Evolutionary conservation across 1,140 invertebrate species (phyloP).

Genomic region (Drosophila repleta): DNA sequence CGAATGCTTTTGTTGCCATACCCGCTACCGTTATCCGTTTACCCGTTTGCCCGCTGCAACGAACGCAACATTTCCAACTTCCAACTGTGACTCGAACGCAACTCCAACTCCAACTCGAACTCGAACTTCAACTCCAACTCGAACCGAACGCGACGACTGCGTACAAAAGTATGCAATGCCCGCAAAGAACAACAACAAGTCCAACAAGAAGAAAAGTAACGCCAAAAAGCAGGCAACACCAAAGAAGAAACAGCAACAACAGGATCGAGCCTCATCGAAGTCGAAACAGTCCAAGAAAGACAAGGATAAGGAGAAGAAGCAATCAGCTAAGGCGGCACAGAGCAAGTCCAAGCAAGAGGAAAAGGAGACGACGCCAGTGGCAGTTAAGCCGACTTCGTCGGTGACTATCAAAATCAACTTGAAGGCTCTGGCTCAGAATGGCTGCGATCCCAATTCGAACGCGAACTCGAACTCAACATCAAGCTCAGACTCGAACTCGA

Average conservation of each 20-base stretch:
- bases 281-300: slow-evolving; percentile 41
- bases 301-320: slow-evolving; percentile 27
- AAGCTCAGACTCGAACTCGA: slow-evolving; percentile 12
- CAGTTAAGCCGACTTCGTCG: not conserved
- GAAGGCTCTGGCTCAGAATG: slow-evolving; percentile 48
- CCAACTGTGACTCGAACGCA: slow-evolving; percentile 38
- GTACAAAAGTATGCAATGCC: slow-evolving; percentile 67
- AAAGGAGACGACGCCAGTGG: slow-evolving; percentile 2
- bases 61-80: slow-evolving; percentile 30
- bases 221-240: slow-evolving; percentile 63
- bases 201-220: slow-evolving; percentile 52
- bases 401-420: slow-evolving; percentile 72
- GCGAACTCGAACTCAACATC: not conserved
- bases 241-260: slow-evolving; percentile 36
- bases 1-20: slow-evolving; percentile 72
- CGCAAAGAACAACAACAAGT: slow-evolving; percentile 57
- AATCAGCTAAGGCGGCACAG: slow-evolving; percentile 1
- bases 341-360: slow-evolving; percentile 42
- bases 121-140: slow-evolving; percentile 13
- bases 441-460: slow-evolving; percentile 22
- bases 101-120: slow-evolving; percentile 25
- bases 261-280: not conserved
- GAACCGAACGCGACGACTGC: slow-evolving; percentile 32
- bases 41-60: slow-evolving; percentile 47
- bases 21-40: slow-evolving; percentile 63